Percentiles rank a stretch among this genome's conserved stretches.
phyloP scores from a whole-genome alignment of 2,797 vertebrate species.

The Gallinago nigripennis region DNA sequence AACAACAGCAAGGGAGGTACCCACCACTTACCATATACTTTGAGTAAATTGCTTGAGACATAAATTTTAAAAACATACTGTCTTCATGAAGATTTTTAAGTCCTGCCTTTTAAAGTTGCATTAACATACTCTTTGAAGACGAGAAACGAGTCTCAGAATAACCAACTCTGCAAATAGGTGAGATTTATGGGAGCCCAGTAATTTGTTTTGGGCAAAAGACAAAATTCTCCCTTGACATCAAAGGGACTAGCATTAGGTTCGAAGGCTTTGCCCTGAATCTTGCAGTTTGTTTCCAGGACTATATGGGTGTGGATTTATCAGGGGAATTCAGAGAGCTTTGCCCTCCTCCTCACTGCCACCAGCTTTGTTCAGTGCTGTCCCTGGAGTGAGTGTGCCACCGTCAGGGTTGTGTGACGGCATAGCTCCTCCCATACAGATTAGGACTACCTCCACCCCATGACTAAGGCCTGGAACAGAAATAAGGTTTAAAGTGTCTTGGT shows the following conservation, averaged over 20 bases:
- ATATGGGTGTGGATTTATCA: neutral
- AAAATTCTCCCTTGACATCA: neutral
- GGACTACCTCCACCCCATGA: neutral
- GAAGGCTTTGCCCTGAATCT: neutral
- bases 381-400: neutral
- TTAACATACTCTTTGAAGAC: neutral
- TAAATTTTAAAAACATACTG: neutral
- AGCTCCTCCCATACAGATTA: constrained; percentile 17
- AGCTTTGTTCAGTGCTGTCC: neutral
- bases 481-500: neutral
- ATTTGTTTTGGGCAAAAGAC: neutral
- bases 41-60: neutral
- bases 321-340: neutral
- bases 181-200: neutral
- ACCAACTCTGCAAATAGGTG: neutral
- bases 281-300: neutral
- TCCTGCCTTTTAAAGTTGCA: neutral
- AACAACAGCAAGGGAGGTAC: neutral
- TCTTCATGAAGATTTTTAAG: neutral
- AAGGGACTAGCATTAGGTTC: neutral
- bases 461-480: neutral
- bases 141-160: neutral
- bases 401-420: neutral
- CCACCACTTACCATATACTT: neutral
- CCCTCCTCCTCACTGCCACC: neutral